A percentile compares a stretch with the other conserved stretches of the same genome.
phyloP scores from a whole-genome alignment of 2,888 invertebrate species.

The Cancer borealis region DNA sequence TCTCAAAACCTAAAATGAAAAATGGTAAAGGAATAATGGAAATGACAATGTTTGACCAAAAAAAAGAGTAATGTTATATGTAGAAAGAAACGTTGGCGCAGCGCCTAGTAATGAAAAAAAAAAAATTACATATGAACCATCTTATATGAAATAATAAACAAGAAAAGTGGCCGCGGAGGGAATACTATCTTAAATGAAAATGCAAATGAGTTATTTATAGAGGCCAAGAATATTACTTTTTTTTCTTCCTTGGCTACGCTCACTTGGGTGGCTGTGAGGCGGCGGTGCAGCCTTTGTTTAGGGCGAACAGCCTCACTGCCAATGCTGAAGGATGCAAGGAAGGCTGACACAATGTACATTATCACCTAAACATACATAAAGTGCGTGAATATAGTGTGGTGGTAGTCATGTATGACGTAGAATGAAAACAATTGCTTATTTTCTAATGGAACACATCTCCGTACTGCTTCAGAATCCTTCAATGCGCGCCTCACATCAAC shows the following conservation, averaged over 20 bases:
- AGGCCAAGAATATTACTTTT: not conserved
- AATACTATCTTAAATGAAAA: conserved; percentile 40
- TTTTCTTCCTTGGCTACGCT: not conserved
- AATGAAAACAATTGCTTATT: too few relatives aligned
- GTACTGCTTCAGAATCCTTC: too few relatives aligned
- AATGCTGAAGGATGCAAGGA: too few relatives aligned
- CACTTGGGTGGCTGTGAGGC: not conserved
- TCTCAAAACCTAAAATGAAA: not conserved
- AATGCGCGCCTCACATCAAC: too few relatives aligned
- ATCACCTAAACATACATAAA: too few relatives aligned
- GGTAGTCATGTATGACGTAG: too few relatives aligned
- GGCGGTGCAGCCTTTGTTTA: not conserved
- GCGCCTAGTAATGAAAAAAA: not conserved
- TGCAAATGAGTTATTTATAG: conserved; percentile 33
- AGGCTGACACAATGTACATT: too few relatives aligned
- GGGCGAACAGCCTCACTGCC: too few relatives aligned
- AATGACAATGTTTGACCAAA: not conserved
- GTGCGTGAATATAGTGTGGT: too few relatives aligned
- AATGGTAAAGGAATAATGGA: not conserved
- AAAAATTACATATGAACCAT: not conserved
- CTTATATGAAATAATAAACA: not conserved
- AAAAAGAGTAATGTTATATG: not conserved
- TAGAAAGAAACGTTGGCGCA: not conserved
- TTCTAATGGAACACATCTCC: too few relatives aligned
- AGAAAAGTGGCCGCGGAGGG: not conserved